A percentile compares a stretch with the other conserved stretches of the same genome.
Evolutionary conservation across 2,113 vertebrate species (phyloP).

Genomic region (Dascyllus trimaculatus): DNA sequence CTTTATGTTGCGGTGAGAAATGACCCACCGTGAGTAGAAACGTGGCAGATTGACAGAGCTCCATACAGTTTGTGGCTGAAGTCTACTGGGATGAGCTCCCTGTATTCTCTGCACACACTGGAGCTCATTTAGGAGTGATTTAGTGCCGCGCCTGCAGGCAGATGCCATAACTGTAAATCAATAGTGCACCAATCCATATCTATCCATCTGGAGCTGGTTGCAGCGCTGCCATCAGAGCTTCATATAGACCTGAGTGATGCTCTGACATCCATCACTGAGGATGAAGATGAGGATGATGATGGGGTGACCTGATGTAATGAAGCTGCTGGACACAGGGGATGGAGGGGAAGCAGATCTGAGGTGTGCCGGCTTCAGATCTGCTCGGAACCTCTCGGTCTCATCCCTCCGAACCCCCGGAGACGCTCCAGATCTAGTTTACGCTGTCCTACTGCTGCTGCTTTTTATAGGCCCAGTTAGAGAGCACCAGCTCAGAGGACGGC

Average conservation of each 20-base stretch:
- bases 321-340: constrained; percentile 23
- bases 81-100: background rate
- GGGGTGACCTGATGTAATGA: constrained; percentile 18
- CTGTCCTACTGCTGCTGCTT: constrained; percentile 75
- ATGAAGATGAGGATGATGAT: background rate
- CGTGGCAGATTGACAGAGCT: background rate
- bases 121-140: background rate
- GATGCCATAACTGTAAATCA: constrained; percentile 43
- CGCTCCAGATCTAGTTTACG: constrained; percentile 81
- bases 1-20: no score
- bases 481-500: constrained; percentile 47
- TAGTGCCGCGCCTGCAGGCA: background rate
- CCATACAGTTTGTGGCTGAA: background rate
- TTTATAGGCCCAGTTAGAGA: constrained; percentile 71
- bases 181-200: constrained; percentile 60
- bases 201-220: constrained; percentile 32
- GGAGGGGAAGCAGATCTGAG: constrained; percentile 26
- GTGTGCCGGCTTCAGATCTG: background rate
- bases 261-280: background rate
- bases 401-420: constrained; percentile 42
- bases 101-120: constrained; percentile 3
- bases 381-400: constrained; percentile 46
- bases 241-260: constrained; percentile 24
- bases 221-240: constrained; percentile 8
- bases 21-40: no score